phyloP scores from a whole-genome alignment of 2,888 invertebrate genomes.

The Steromphala cineraria region DNA sequence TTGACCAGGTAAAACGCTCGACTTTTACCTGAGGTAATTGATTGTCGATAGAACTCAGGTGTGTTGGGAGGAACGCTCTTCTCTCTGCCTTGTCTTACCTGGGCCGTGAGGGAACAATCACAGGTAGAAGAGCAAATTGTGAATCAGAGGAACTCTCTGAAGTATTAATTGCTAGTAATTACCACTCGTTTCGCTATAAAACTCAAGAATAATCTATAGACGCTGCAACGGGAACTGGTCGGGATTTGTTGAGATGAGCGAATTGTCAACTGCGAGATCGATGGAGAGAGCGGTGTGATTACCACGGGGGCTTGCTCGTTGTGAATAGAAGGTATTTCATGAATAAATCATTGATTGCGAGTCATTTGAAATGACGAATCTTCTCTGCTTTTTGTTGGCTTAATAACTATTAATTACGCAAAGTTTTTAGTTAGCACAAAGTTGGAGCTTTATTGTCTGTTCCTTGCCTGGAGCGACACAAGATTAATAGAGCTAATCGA shows the following conservation, averaged over 20 bases:
- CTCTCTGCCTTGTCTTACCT: background rate
- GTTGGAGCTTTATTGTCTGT: background rate
- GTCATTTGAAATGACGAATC: background rate
- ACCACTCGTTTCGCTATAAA: background rate
- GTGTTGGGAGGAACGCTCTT: background rate
- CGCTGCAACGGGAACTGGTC: no score
- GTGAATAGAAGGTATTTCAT: background rate
- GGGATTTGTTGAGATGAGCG: no score
- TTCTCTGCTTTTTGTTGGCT: background rate
- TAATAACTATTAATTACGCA: conserved; percentile 10
- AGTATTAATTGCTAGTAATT: background rate
- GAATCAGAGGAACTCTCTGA: background rate
- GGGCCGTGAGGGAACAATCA: background rate
- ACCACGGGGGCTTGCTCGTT: background rate
- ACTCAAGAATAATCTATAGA: background rate
- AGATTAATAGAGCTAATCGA: background rate
- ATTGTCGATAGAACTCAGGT: background rate
- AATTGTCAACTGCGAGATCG: background rate
- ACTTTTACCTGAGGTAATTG: background rate
- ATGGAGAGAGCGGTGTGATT: background rate
- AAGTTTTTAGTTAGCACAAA: conserved; percentile 10
- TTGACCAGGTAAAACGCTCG: background rate
- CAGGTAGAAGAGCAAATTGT: background rate
- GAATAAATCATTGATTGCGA: background rate
- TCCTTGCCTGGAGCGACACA: background rate